Evolutionary conservation across 2,797 vertebrate genomes (phyloP).

Genomic region (Taeniopygia guttata): DNA sequence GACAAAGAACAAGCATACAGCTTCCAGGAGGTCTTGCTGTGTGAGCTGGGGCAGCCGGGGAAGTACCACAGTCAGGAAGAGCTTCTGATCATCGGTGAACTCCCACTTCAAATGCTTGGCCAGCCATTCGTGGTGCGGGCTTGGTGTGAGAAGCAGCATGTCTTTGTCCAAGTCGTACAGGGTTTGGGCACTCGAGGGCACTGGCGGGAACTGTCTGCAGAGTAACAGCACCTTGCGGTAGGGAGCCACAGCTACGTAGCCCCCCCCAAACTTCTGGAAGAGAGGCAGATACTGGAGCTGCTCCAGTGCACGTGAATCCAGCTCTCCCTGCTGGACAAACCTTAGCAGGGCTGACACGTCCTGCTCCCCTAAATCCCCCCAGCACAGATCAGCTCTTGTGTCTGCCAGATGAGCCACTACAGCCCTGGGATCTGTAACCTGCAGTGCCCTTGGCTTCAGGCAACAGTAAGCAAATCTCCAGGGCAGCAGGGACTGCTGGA

Average conservation of each 20-base stretch:
- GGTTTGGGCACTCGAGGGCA: neutral
- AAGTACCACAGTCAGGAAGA: conserved; percentile 38
- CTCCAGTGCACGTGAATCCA: neutral
- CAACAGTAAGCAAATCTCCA: fast-evolving
- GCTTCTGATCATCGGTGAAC: neutral
- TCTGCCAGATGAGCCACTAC: conserved; percentile 7
- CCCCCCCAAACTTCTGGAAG: conserved; percentile 14
- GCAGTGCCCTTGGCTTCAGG: neutral
- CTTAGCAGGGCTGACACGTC: neutral
- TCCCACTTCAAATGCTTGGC: neutral
- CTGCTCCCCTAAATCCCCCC: neutral
- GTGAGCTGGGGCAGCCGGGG: conserved; percentile 1
- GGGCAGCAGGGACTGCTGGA: neutral
- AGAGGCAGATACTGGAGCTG: conserved; percentile 48
- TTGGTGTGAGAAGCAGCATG: conserved; percentile 21
- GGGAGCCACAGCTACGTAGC: neutral
- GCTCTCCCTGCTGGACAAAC: neutral
- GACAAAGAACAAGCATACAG: conserved; percentile 25
- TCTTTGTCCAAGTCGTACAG: conserved; percentile 26
- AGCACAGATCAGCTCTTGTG: neutral
- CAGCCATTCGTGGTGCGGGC: fast-evolving
- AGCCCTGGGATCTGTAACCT: neutral
- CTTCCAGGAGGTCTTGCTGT: neutral
- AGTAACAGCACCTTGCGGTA: conserved; percentile 13
- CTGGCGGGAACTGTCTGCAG: fast-evolving